A percentile compares a stretch with the other conserved stretches of the same genome.
phyloP scores from a whole-genome alignment of 2,888 invertebrate genomes.

The Pristionchus fissidentatus region DNA sequence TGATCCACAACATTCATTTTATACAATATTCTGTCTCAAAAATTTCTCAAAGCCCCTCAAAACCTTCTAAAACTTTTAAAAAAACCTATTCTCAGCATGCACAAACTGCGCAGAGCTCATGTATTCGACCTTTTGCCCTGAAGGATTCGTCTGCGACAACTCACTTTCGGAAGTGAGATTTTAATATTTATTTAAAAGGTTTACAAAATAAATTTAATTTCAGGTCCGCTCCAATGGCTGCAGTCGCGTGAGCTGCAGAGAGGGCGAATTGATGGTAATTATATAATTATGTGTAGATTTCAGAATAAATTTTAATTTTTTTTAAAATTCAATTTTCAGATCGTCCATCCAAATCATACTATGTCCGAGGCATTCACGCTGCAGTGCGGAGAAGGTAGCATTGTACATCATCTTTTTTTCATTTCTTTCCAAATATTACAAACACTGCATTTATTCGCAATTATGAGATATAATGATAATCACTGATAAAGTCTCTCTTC shows the following conservation, averaged over 20 bases:
- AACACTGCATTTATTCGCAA: too few relatives aligned
- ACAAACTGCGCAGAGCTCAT: not conserved
- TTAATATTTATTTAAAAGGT: not conserved
- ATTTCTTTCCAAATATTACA: not conserved
- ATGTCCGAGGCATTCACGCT: not conserved
- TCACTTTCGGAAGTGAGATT: not conserved
- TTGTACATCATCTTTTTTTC: not conserved
- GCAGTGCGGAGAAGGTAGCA: constrained; percentile 20
- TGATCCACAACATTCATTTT: too few relatives aligned
- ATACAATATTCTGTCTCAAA: too few relatives aligned
- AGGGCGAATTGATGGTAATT: not conserved
- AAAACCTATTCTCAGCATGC: not conserved
- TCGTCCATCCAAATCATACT: constrained; percentile 4
- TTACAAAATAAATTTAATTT: not conserved
- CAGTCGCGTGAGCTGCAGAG: constrained; percentile 8
- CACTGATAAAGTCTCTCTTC: not conserved
- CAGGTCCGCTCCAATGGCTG: not conserved
- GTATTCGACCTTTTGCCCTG: not conserved
- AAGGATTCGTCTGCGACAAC: constrained; percentile 12
- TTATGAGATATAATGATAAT: too few relatives aligned
- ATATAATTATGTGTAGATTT: too few relatives aligned
- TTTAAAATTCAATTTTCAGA: not conserved
- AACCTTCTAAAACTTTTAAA: not conserved
- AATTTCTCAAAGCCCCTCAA: too few relatives aligned
- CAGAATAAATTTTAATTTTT: not conserved